Evolutionary conservation across 2,113 vertebrate species (phyloP), one percentile per base, ranked within the genome.

Genomic region (Noctilio leporinus): DNA sequence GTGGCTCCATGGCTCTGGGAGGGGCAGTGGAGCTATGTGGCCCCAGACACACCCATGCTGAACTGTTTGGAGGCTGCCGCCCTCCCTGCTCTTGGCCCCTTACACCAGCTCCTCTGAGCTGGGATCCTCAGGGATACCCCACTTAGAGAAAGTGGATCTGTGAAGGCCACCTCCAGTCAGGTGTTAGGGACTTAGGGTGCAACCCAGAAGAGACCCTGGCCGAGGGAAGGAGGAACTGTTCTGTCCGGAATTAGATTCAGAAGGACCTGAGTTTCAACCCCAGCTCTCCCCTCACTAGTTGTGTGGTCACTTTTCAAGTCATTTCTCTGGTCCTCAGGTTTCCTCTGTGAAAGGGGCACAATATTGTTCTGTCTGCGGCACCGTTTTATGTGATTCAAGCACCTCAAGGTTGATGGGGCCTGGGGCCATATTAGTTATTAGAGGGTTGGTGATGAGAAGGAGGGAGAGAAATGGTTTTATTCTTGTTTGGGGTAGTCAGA

Each of bases 1-100:
- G 82, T 9, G 55, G 28, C 3, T 10, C 12, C 3, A 0, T 0
- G 15, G 62, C 75, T 70, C 89, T 6, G 55, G 51, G 38, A 65
- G 76, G 9, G 10, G 12, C 4, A 5, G 12, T 0, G 59, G 7
- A 55, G 35, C 47, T 0, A 2, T 12, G 12, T 3, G 15, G 9
- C 26, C 9, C 43, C 28, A 11, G 49, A 16, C 16, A 33, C 47
- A 9, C 14, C 15, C 3, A 12, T 0, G 10, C 26, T 3, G 6
- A 53, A 12, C 47, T 10, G 6, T 35, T 33, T 43, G 85, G 49
- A 49, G 59, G 30, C 38, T 3, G 20, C 38, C 8, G 11, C 9
- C 33, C 51, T 16, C 24, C 35, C n/a, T 57, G 55, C 75, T 40
- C 9, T 67, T 15, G 45, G 35, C 17, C 59, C 64, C n/a, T 69